A percentile compares a stretch with the other conserved stretches of the same genome.
phyloP scores from a whole-genome alignment of 1,140 invertebrate species.

The Nomia melanderi region DNA sequence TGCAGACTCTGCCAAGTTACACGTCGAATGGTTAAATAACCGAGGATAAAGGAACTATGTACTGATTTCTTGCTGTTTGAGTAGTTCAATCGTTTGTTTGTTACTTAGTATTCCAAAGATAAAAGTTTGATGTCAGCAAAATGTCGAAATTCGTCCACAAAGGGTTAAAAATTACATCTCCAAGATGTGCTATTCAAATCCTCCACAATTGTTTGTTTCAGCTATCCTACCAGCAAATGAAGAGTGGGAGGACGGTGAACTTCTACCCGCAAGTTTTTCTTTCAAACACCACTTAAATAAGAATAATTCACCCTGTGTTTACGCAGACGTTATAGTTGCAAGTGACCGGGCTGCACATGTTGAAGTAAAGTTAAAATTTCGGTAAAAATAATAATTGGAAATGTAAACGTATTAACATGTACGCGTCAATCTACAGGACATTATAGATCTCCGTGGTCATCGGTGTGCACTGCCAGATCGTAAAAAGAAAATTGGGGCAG shows the following conservation, averaged over 20 bases:
- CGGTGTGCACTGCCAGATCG: slow-evolving; percentile 75
- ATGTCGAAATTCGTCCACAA: no score
- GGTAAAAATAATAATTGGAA: slow-evolving; percentile 1
- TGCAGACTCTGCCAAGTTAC: no score
- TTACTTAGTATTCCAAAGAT: no score
- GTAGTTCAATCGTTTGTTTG: no score
- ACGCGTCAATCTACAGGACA: slow-evolving; percentile 68
- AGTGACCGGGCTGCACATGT: slow-evolving; percentile 68
- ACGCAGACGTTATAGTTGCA: slow-evolving; percentile 82
- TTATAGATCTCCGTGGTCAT: slow-evolving; percentile 80
- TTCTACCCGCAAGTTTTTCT: slow-evolving; percentile 79
- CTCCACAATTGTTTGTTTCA: slow-evolving; percentile 65
- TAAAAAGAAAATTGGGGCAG: slow-evolving; percentile 46
- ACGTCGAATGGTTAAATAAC: no score
- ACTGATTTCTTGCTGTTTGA: no score
- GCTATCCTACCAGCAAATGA: slow-evolving; percentile 79
- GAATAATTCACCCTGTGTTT: slow-evolving; percentile 75
- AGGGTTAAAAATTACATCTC: no score
- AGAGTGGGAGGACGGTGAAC: slow-evolving; percentile 74
- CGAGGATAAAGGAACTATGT: no score
- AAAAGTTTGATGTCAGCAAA: no score
- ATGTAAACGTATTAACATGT: slow-evolving; percentile 29
- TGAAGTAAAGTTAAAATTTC: slow-evolving; percentile 47
- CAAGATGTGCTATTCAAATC: no score
- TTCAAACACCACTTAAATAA: slow-evolving; percentile 78